Evolutionary conservation across 2,113 vertebrate genomes (phyloP).

Genomic region (Pangasianodon hypophthalmus): DNA sequence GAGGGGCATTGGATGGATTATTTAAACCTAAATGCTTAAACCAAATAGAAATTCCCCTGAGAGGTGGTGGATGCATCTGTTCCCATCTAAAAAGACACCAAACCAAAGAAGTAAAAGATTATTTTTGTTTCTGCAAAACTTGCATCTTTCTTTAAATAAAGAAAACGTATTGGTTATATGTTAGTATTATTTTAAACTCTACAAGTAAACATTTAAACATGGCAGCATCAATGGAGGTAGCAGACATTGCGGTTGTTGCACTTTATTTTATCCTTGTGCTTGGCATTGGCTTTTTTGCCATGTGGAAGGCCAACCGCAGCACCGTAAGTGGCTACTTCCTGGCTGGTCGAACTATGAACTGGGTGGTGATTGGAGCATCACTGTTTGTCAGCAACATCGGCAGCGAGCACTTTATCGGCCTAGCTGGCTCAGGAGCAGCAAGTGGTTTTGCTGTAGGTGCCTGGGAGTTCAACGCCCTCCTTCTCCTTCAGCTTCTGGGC

Average conservation of each 20-base stretch:
- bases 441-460: constrained; percentile 97
- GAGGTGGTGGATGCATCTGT: constrained; percentile 80
- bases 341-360: constrained; percentile 96
- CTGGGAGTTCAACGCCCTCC: constrained; percentile 97
- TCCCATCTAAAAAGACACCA: constrained; percentile 92
- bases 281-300: constrained; percentile 91
- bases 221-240: constrained; percentile 85
- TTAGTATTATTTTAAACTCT: constrained; percentile 8
- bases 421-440: constrained; percentile 96
- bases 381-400: constrained; percentile 99
- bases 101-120: constrained; percentile 88
- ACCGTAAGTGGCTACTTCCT: constrained; percentile 97
- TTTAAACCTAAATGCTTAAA: constrained; percentile 75
- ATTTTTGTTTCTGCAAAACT: constrained; percentile 52
- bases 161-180: constrained; percentile 17
- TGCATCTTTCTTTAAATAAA: constrained; percentile 1
- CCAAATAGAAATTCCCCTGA: constrained; percentile 70
- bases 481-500: constrained; percentile 95
- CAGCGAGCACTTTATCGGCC: constrained; percentile 99
- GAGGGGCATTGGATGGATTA: constrained; percentile 87
- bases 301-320: constrained; percentile 96
- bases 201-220: constrained; percentile 70
- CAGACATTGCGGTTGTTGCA: constrained; percentile 92
- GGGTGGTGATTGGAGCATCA: constrained; percentile 92
- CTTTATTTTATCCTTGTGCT: constrained; percentile 95